These are phyloP conservation scores for Timema podura DNA, from an alignment of 2,888 invertebrate genomes.

Conservation along the genomic window DNA sequence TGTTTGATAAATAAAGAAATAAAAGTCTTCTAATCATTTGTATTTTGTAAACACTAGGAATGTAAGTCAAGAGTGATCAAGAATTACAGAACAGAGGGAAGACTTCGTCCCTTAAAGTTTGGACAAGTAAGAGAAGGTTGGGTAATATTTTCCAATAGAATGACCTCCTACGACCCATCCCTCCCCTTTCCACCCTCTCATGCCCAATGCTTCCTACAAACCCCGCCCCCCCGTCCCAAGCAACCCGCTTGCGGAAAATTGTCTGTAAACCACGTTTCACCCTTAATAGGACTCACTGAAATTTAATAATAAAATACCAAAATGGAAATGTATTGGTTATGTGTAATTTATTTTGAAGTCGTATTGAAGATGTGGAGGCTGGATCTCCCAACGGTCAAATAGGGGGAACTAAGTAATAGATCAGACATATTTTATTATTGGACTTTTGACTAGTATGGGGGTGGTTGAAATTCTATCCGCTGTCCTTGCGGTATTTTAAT, in stretches of 20 bases:
- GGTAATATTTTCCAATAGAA: constrained; percentile 8
- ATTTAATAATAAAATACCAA: constrained; percentile 17
- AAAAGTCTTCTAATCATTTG: too few relatives aligned
- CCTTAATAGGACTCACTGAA: constrained; percentile 15
- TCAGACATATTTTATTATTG: background rate
- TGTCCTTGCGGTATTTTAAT: too few relatives aligned
- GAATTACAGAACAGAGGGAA: too few relatives aligned
- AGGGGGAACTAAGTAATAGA: background rate
- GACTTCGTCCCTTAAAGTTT: too few relatives aligned
- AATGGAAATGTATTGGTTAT: constrained; percentile 13
- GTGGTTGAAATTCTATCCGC: too few relatives aligned
- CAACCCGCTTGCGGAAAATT: background rate
- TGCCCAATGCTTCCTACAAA: background rate
- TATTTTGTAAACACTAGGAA: too few relatives aligned
- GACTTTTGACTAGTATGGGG: too few relatives aligned
- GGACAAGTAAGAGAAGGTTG: too few relatives aligned
- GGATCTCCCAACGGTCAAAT: too few relatives aligned
- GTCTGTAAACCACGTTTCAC: constrained; percentile 15
- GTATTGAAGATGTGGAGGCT: background rate
- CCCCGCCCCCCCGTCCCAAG: constrained; percentile 5
- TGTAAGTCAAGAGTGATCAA: too few relatives aligned
- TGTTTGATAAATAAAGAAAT: too few relatives aligned
- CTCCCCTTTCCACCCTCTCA: background rate
- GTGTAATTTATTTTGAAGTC: constrained; percentile 14
- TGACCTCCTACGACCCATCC: background rate